Evolutionary conservation across 2,113 vertebrate genomes (phyloP).

Genomic region (Glaucidium brasilianum): DNA sequence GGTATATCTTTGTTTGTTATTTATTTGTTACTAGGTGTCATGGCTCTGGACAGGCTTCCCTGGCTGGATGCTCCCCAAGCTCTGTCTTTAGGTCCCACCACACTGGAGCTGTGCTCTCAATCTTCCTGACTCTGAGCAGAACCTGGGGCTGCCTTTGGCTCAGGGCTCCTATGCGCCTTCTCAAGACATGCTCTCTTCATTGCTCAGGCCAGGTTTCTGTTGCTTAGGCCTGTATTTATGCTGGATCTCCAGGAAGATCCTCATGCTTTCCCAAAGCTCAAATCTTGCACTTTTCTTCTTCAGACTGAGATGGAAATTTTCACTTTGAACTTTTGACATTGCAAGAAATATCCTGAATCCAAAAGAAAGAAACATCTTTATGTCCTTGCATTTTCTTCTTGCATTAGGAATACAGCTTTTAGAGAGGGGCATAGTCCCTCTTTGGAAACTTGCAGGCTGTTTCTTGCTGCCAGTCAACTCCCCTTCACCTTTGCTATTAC

Average conservation of each 20-base stretch:
- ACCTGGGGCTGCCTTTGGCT: background rate
- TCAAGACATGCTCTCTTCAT: background rate
- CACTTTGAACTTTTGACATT: background rate
- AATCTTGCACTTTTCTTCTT: background rate
- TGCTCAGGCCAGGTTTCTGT: background rate
- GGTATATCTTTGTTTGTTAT: constrained; percentile 16
- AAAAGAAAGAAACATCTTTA: background rate
- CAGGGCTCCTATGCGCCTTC: fast-evolving
- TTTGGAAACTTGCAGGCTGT: background rate
- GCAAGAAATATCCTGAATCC: background rate
- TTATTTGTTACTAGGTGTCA: constrained; percentile 37
- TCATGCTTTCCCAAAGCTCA: background rate
- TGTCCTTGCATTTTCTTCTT: background rate
- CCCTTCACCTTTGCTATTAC: constrained; percentile 19
- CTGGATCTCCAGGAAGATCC: background rate
- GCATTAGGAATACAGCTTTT: fast-evolving
- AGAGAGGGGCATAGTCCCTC: background rate
- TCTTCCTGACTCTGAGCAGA: background rate
- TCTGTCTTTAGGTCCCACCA: background rate
- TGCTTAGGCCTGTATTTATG: background rate
- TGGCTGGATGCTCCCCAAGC: constrained; percentile 14
- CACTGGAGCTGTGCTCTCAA: background rate
- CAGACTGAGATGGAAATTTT: background rate
- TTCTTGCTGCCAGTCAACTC: constrained; percentile 30
- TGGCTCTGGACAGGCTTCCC: background rate